These are phyloP conservation scores for Acholoe squamosa DNA, from an alignment of 2,888 invertebrate genomes.

Conservation along the genomic window DNA sequence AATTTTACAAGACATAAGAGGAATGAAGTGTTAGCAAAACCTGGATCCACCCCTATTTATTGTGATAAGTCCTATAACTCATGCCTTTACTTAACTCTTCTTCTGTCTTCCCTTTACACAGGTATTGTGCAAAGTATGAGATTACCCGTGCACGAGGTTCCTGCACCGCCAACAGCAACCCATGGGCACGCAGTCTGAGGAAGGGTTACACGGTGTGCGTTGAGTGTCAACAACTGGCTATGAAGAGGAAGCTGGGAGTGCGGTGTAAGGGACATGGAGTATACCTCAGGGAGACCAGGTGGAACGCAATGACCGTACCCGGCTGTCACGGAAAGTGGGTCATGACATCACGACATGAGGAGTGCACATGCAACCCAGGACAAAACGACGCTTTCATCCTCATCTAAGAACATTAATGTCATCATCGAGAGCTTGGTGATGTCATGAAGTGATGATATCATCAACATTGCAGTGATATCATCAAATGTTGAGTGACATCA, in stretches of 20 bases:
- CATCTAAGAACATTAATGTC: conserved; percentile 62
- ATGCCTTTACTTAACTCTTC: neutral
- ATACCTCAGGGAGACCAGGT: conserved; percentile 89
- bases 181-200: conserved; percentile 65
- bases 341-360: conserved; percentile 83
- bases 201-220: conserved; percentile 90
- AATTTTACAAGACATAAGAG: too few relatives aligned
- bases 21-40: too few relatives aligned
- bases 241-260: conserved; percentile 88
- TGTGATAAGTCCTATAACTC: too few relatives aligned
- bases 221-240: conserved; percentile 92
- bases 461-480: neutral
- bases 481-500: neutral
- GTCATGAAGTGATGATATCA: neutral
- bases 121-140: conserved; percentile 94
- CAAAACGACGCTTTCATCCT: conserved; percentile 68
- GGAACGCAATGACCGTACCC: conserved; percentile 92
- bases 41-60: too few relatives aligned
- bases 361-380: conserved; percentile 79
- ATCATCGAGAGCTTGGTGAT: too few relatives aligned
- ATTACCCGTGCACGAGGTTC: conserved; percentile 85
- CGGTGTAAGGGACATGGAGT: conserved; percentile 94
- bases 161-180: conserved; percentile 67
- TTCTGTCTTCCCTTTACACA: conserved; percentile 84
- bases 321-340: conserved; percentile 95